Conservation (phyloP, 2,888 invertebrate genomes). For the Leucoptera coffeella region DNA sequence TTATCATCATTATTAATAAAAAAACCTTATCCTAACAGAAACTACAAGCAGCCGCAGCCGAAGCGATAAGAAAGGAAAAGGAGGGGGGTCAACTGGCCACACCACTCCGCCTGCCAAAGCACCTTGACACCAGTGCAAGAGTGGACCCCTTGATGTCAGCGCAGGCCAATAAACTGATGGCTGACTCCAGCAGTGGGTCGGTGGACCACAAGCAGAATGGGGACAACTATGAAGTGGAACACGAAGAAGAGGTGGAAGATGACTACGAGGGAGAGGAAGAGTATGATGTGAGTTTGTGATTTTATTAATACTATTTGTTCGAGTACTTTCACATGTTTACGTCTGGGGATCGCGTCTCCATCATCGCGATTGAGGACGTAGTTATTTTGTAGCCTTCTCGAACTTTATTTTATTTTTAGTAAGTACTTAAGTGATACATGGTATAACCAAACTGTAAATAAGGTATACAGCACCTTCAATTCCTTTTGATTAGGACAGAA, state of each 20-base stretch:
- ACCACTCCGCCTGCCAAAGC: conserved; percentile 25
- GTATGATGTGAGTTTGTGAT: conserved; percentile 11
- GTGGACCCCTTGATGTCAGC: conserved; percentile 16
- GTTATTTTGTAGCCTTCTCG: no score
- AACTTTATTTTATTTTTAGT: no score
- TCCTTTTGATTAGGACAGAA: no score
- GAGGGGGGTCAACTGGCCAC: conserved; percentile 11
- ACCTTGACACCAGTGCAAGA: conserved; percentile 21
- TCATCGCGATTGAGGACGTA: no score
- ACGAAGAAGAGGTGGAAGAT: conserved; percentile 9
- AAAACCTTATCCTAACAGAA: conserved; percentile 20
- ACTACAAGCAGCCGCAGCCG: conserved; percentile 27
- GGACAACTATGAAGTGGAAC: conserved; percentile 5
- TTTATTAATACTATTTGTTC: no score
- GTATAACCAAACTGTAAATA: no score
- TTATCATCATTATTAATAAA: no score
- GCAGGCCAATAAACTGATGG: conserved; percentile 7
- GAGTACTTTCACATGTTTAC: no score
- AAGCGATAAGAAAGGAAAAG: conserved; percentile 18
- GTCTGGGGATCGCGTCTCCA: no score
- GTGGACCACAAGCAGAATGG: no score
- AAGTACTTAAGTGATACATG: no score
- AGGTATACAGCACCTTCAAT: no score
- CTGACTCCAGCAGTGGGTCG: neutral
- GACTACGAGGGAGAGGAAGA: conserved; percentile 17